phyloP scores from a whole-genome alignment of 1,140 invertebrate genomes.

The Oncopeltus fasciatus region DNA sequence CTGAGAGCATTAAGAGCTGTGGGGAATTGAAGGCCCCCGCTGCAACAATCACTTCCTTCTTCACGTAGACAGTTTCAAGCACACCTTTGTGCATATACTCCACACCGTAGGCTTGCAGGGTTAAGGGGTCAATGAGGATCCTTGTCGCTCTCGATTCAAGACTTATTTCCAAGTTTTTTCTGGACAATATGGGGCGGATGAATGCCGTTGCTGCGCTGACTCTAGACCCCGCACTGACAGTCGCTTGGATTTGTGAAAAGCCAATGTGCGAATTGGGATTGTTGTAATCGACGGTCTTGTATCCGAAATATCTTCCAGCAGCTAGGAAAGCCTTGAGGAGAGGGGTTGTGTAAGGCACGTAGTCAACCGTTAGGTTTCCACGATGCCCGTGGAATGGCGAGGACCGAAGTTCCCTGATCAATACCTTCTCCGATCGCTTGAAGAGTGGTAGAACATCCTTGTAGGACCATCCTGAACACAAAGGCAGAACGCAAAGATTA shows the following conservation, averaged over 20 bases:
- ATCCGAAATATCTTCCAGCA: conserved; percentile 39
- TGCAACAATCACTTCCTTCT: conserved; percentile 51
- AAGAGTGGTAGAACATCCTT: conserved; percentile 69
- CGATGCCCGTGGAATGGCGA: conserved; percentile 46
- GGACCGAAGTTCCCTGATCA: conserved; percentile 27
- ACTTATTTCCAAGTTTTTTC: conserved; percentile 54
- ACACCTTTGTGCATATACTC: conserved; percentile 41
- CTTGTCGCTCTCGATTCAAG: conserved; percentile 48
- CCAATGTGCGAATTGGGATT: conserved; percentile 38
- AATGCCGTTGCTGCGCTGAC: conserved; percentile 48
- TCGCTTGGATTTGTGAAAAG: conserved; percentile 46
- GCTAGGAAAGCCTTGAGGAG: conserved; percentile 36
- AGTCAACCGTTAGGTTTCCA: conserved; percentile 52
- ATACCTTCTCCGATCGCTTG: conserved; percentile 56
- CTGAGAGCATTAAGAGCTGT: conserved; percentile 56
- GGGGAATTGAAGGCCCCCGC: conserved; percentile 53
- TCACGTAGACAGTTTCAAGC: conserved; percentile 32
- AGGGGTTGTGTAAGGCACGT: conserved; percentile 43
- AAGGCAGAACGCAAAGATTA: no score
- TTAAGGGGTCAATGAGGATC: conserved; percentile 46
- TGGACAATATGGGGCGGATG: conserved; percentile 34
- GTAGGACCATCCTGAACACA: conserved; percentile 67
- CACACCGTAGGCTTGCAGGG: conserved; percentile 46
- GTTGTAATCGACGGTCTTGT: conserved; percentile 38
- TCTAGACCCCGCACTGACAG: conserved; percentile 42